Conservation (phyloP, 2,797 vertebrate species). For the Crenuchus spilurus region DNA sequence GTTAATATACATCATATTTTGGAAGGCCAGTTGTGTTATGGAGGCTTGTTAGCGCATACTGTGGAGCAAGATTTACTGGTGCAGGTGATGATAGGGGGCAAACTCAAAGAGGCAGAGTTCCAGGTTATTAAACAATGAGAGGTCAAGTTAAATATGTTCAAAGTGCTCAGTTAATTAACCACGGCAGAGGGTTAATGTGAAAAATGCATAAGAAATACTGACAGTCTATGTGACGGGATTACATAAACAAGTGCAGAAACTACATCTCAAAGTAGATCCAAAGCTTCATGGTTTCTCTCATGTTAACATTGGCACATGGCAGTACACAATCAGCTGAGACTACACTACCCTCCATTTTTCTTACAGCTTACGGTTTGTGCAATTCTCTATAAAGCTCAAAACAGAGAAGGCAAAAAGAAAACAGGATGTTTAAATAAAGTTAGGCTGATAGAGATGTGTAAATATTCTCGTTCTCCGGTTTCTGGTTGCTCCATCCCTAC, state of each 20-base stretch:
- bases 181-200: constrained; percentile 52
- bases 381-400: constrained; percentile 28
- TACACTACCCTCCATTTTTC: not conserved
- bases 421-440: not conserved
- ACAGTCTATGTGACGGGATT: not conserved
- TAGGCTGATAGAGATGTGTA: not conserved
- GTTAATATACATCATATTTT: constrained; percentile 78
- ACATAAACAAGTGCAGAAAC: constrained; percentile 67
- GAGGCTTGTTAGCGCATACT: constrained; percentile 1
- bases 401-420: constrained; percentile 48
- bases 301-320: constrained; percentile 60
- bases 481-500: not conserved
- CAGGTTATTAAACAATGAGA: constrained; percentile 59
- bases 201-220: not conserved
- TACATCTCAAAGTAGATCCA: constrained; percentile 67
- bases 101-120: constrained; percentile 39
- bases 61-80: constrained; percentile 68
- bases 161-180: constrained; percentile 14
- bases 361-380: not conserved
- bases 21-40: constrained; percentile 72
- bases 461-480: constrained; percentile 54
- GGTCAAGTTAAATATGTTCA: constrained; percentile 64
- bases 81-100: constrained; percentile 68
- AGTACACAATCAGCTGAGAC: no score
- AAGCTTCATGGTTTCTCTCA: constrained; percentile 73